Evolutionary conservation across 2,113 vertebrate genomes (phyloP).

Genomic region (Sphyrna mokarran): DNA sequence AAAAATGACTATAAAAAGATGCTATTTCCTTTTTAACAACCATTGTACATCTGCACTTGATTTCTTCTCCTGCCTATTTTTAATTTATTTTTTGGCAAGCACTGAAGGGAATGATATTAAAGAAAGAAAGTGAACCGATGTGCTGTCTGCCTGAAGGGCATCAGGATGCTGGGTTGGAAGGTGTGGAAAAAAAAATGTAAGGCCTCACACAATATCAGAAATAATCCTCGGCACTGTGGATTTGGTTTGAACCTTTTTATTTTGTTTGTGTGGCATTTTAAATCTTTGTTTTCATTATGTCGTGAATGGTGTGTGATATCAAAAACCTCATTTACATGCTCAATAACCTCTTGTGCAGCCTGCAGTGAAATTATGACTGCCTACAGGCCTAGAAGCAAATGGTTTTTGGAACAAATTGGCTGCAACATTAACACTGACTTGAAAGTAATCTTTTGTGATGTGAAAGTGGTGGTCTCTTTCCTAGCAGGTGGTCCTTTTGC

Average conservation of each 20-base stretch:
- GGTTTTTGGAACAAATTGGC: constrained; percentile 19
- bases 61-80: constrained; percentile 26
- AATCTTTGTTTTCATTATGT: constrained; percentile 30
- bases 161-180: neutral
- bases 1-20: neutral
- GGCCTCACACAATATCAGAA: neutral
- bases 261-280: constrained; percentile 26
- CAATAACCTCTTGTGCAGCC: constrained; percentile 32
- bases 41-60: constrained; percentile 22
- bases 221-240: neutral
- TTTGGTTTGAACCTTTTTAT: constrained; percentile 7
- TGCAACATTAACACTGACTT: constrained; percentile 25
- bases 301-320: neutral
- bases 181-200: neutral
- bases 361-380: constrained; percentile 33
- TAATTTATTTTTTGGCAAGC: constrained; percentile 32
- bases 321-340: constrained; percentile 27
- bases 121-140: neutral
- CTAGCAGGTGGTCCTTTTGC: constrained; percentile 5
- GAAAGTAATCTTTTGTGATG: constrained; percentile 29
- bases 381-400: constrained; percentile 11
- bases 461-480: constrained; percentile 14
- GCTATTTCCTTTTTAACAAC: neutral
- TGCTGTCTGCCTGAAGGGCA: constrained; percentile 18
- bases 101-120: neutral